Evolutionary conservation across 2,888 invertebrate species (phyloP), one percentile per base, ranked within the genome.

Genomic region (Rosalia funebris): DNA sequence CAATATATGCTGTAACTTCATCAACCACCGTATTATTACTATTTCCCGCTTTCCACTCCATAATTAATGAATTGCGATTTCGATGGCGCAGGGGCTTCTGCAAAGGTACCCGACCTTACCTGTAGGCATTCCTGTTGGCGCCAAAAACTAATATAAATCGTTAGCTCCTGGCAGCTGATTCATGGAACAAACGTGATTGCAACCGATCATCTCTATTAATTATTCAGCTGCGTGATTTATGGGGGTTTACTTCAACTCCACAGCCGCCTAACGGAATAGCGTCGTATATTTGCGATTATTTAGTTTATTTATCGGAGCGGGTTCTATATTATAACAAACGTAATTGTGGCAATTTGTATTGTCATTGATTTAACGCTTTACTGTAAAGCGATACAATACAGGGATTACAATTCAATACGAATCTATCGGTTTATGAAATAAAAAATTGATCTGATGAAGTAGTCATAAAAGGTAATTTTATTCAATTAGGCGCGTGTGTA

Each of bases 111-210:
- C 39, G 50, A 34, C 50, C 50, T 37, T 25, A 50, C 50, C 50
- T 50, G 50, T 10, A 39, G 50, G 25, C 14, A 15, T 39, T 20
- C 37, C 47, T 16, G 34, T 34, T 34, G 47, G 25, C 50, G 39
- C 50, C 50, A 50, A 50, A 50, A 50, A 39, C 39, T 50, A 39
- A 50, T 50, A 39, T 44, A 44, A 12, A 44, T 44, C 25, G 44
- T 44, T 44, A 25, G 44, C 44, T 44, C 7, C 25, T 19, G 25
- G 39, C 39, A 25, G 37, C 39, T 50, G 50, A 39, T 50, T 50
- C 50, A 50, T 50, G 50, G 39, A 50, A 39, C 39, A 31, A 50
- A 36, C 50, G 20, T 44, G 39, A 50, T 50, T 50, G 50, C 50
- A 50, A 39, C 50, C 50, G 50, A 50, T 50, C 50, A 15, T 20